Percentiles rank a stretch among this genome's conserved stretches.
Evolutionary conservation across 2,113 vertebrate species (phyloP).

Genomic region (Hippocampus guttulatus): DNA sequence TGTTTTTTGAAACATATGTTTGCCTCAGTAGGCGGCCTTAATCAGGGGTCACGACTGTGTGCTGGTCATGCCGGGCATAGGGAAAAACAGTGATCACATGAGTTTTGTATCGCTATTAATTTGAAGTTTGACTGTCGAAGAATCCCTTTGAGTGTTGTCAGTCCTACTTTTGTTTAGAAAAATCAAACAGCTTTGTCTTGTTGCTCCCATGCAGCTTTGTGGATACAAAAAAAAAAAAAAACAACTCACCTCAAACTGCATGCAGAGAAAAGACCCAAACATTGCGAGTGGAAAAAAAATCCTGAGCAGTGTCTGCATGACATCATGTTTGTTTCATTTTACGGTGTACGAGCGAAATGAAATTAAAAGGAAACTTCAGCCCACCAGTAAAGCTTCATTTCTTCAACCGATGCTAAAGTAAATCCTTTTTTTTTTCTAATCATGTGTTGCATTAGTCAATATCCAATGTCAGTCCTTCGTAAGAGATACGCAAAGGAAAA

Average conservation of each 20-base stretch:
- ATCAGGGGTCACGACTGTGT: neutral
- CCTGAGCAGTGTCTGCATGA: neutral
- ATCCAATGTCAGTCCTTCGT: no score
- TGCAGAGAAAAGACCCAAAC: neutral
- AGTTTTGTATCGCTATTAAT: constrained; percentile 26
- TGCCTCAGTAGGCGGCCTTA: constrained; percentile 26
- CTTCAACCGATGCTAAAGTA: no score
- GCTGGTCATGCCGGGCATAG: constrained; percentile 11
- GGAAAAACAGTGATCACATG: constrained; percentile 32
- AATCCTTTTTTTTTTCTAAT: no score
- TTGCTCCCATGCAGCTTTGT: constrained; percentile 27
- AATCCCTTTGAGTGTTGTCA: constrained; percentile 16
- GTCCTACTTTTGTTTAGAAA: constrained; percentile 25
- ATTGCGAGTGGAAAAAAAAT: neutral
- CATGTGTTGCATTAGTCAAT: no score
- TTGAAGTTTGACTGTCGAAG: constrained; percentile 10
- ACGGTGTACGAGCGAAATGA: no score
- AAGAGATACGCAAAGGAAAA: no score
- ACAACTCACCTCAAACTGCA: neutral
- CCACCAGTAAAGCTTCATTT: no score
- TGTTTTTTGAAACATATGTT: constrained; percentile 43
- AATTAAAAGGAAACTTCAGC: no score
- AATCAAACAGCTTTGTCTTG: constrained; percentile 35
- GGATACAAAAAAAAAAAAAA: neutral
- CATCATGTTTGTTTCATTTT: no score